These are phyloP conservation scores for Nannobrachium achirus DNA, from an alignment of 2,113 vertebrate genomes.

Conservation along the genomic window DNA sequence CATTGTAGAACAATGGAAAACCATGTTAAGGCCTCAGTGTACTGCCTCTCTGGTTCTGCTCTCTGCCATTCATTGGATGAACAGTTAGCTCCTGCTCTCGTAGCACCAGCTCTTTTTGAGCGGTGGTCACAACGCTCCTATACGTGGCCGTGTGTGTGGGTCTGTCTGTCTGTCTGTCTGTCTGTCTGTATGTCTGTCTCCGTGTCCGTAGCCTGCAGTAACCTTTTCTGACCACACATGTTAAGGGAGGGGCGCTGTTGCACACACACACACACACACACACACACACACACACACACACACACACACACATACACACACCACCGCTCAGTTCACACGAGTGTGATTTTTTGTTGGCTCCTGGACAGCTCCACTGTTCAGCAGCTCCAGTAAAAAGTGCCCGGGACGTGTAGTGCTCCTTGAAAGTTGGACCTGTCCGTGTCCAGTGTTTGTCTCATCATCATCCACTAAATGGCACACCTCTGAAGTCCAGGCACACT, in stretches of 20 bases:
- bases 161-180: no score
- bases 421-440: slow-evolving; percentile 36
- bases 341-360: slow-evolving; percentile 56
- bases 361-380: slow-evolving; percentile 59
- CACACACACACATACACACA: no score
- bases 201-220: no score
- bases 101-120: slow-evolving; percentile 41
- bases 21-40: slow-evolving; percentile 58
- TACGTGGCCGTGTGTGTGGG: no score
- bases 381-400: slow-evolving; percentile 60
- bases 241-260: no score
- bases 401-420: slow-evolving; percentile 52
- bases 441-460: slow-evolving; percentile 22
- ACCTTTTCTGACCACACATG: no score
- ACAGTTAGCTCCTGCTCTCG: background rate
- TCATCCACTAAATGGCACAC: slow-evolving; percentile 61
- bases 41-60: slow-evolving; percentile 52
- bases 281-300: no score
- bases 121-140: no score
- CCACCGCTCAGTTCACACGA: no score
- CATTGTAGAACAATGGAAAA: slow-evolving; percentile 64
- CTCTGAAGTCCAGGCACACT: slow-evolving; percentile 67
- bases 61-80: slow-evolving; percentile 38
- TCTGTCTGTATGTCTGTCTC: no score
- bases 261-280: no score